A percentile compares a stretch with the other conserved stretches of the same genome.
These are phyloP conservation scores for Hydrotaea cyrtoneurina DNA, from an alignment of 2,888 invertebrate genomes.

Conservation along the genomic window DNA sequence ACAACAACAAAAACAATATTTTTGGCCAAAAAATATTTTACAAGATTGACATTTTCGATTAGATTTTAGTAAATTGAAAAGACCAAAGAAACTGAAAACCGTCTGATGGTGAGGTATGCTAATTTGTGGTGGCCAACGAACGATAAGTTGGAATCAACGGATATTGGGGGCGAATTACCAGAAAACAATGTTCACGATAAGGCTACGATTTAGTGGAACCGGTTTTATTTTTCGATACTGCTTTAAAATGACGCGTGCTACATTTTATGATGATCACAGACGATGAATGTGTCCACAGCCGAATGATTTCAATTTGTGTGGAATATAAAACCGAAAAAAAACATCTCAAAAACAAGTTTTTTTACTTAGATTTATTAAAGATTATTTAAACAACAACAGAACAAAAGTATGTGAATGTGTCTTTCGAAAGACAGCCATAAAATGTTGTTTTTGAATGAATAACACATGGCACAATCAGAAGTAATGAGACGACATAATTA, in stretches of 20 bases:
- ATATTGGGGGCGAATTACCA: conserved; percentile 57
- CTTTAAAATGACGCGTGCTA: conserved; percentile 61
- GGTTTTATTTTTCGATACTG: conserved; percentile 43
- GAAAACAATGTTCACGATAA: conserved; percentile 42
- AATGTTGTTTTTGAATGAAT: too few species aligned
- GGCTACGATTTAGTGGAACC: conserved; percentile 50
- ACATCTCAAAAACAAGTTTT: neutral
- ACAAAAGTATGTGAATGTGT: too few species aligned
- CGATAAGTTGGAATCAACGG: conserved; percentile 4
- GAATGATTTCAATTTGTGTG: neutral
- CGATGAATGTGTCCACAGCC: neutral
- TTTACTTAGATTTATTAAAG: neutral
- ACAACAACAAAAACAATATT: conserved; percentile 9
- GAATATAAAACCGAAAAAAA: neutral
- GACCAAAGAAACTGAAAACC: neutral
- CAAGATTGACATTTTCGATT: conserved; percentile 67
- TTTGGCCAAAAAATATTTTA: conserved; percentile 66
- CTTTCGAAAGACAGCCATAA: too few species aligned
- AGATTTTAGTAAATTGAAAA: conserved; percentile 37
- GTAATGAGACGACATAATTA: too few species aligned
- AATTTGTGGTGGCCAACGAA: conserved; percentile 46
- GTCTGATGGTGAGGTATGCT: conserved; percentile 47
- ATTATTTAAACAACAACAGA: neutral
- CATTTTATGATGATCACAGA: conserved; percentile 18
- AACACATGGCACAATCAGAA: too few species aligned